phyloP scores from a whole-genome alignment of 2,113 vertebrate genomes.

The Xiphias gladius region DNA sequence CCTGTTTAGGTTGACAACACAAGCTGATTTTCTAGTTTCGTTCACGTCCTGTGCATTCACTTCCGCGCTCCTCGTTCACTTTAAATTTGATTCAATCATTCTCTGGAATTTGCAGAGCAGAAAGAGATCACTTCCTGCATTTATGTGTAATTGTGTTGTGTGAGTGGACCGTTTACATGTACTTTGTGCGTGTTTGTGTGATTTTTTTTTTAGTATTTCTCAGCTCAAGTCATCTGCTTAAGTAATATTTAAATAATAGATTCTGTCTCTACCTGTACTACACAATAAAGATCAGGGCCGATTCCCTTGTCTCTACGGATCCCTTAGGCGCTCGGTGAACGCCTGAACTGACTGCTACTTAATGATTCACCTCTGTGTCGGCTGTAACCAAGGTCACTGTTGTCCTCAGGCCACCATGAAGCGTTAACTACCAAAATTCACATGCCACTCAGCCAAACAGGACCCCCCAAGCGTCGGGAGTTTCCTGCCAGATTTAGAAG shows the following conservation, averaged over 20 bases:
- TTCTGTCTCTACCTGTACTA: background rate
- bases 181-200: background rate
- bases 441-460: background rate
- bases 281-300: background rate
- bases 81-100: background rate
- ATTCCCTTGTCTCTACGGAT: background rate
- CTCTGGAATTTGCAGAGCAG: background rate
- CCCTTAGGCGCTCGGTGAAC: slow-evolving; percentile 2
- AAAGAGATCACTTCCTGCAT: slow-evolving; percentile 5
- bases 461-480: background rate
- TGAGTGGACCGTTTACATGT: background rate
- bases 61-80: background rate
- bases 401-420: background rate
- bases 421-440: background rate
- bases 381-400: background rate
- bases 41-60: background rate
- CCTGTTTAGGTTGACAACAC: background rate
- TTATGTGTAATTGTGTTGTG: background rate
- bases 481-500: slow-evolving; percentile 6
- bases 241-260: background rate
- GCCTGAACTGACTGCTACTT: background rate
- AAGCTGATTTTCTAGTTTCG: background rate
- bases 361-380: slow-evolving; percentile 5
- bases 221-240: background rate
- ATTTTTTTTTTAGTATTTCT: background rate